Evolutionary conservation across 1,140 invertebrate species (phyloP).

Genomic region (Cydia amplana): DNA sequence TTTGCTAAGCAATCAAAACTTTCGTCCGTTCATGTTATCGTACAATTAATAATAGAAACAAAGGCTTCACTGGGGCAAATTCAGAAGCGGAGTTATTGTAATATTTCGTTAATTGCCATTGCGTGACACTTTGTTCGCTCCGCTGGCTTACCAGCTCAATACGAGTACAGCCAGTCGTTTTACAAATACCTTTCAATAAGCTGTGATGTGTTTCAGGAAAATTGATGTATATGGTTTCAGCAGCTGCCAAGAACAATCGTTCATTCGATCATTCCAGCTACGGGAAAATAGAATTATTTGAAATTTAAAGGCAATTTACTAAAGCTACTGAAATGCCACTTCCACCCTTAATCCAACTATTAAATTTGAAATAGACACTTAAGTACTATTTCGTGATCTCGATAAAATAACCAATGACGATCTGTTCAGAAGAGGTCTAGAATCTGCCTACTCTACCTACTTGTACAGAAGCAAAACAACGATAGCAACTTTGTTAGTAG

Average conservation of each 20-base stretch:
- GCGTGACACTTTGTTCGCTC: no score
- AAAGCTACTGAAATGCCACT: not conserved
- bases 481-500: no score
- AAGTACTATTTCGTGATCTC: no score
- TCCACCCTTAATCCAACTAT: not conserved
- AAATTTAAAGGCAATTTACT: not conserved
- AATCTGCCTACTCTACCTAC: no score
- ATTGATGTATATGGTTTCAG: not conserved
- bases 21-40: not conserved
- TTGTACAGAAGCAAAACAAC: no score
- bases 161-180: not conserved
- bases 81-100: no score
- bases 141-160: not conserved
- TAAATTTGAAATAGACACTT: no score
- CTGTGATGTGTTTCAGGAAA: not conserved
- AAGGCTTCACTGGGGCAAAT: not conserved
- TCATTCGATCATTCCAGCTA: constrained; percentile 4
- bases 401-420: no score
- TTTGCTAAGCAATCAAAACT: not conserved
- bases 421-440: no score
- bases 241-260: not conserved
- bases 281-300: not conserved
- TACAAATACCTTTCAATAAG: not conserved
- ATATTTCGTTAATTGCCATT: no score
- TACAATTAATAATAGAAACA: not conserved